These are phyloP conservation scores for Ispidina lecontei DNA, from an alignment of 2,797 vertebrate species.

Conservation along the genomic window DNA sequence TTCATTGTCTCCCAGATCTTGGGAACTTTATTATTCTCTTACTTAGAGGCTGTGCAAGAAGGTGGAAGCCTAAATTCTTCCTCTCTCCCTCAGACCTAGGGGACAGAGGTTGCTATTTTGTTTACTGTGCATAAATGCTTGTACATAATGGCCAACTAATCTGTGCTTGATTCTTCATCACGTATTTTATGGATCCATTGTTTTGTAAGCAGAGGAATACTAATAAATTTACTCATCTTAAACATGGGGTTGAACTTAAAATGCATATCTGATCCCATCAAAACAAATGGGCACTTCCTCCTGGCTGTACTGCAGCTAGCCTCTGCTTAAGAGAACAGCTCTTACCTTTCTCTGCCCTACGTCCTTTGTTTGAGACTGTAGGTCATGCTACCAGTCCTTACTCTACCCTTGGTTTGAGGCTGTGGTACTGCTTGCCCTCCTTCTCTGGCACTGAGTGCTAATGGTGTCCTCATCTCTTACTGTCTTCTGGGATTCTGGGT, in stretches of 20 bases:
- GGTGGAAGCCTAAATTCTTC: neutral
- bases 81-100: neutral
- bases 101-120: neutral
- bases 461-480: conserved; percentile 37
- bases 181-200: neutral
- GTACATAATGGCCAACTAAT: neutral
- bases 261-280: neutral
- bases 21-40: conserved; percentile 24
- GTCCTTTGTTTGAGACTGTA: neutral
- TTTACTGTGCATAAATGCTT: neutral
- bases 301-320: neutral
- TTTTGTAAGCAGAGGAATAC: neutral
- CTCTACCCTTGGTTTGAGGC: neutral
- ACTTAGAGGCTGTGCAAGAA: conserved; percentile 37
- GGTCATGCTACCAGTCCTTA: neutral
- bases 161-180: neutral
- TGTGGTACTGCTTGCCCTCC: neutral
- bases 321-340: conserved; percentile 57
- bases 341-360: neutral
- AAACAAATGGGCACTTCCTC: neutral
- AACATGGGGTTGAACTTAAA: neutral
- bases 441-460: conserved; percentile 23
- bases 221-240: neutral
- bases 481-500: conserved; percentile 73
- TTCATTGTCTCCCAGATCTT: neutral